Evolutionary conservation across 2,113 vertebrate genomes (phyloP), one percentile per base, ranked within the genome.

Genomic region (Trogon surrucura): DNA sequence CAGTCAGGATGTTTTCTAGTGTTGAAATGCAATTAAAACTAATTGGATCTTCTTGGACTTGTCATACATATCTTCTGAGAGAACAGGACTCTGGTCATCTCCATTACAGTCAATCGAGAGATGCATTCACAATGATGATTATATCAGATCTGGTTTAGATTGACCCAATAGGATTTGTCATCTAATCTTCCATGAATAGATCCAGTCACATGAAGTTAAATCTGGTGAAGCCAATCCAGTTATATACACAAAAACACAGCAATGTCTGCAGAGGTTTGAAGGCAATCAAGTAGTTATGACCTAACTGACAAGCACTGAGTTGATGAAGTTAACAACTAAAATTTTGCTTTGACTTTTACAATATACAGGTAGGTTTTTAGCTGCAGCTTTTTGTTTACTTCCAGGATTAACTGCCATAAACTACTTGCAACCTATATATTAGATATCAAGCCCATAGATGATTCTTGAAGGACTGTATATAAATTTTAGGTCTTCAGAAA

Each of bases 21-120:
- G 14, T 32, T 58, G 94, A 97, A 96, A 88, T 94, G 69, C 66
- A 96, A 94, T 92, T 96, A 95, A 95, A 94, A 95, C 66, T 90
- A 96, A 91, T 89, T 77, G 44, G 50, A 71, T 80, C 80, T 89
- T 87, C 69, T 83, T 94, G 64, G 57, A 72, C 44, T 95, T 95
- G 84, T 96, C 93, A 96, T 92, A 94, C 72, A 50, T 85, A 67
- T 89, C 91, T 96, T 95, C 81, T 91, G 86, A 85, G 60, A 73
- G 73, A 94, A 50, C 8, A 91, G 51, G 66, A 57, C 36, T 65
- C 64, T 13, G 17, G 85, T 85, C 69, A 84, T 96, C 94, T 98
- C 93, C 88, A 93, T 94, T 95, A 90, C n/a, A 91, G 81, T 91
- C 69, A 80, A 47, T 83, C 48, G 89, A 86, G 29, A 60, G 20